Conservation (phyloP, 1,140 invertebrate genomes). For the Rhagoletis zephyria region DNA sequence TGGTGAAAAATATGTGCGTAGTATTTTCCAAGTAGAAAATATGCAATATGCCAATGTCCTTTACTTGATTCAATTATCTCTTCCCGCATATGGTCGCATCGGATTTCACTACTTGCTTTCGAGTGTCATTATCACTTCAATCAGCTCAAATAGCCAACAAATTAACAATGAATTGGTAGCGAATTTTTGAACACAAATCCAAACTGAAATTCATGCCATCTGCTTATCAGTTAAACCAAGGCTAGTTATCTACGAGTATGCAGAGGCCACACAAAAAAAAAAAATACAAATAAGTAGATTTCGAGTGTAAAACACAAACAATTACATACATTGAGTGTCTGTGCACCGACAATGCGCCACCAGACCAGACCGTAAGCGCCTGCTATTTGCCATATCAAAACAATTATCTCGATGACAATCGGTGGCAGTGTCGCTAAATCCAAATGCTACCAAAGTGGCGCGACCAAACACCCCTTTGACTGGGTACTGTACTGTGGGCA, state of each 20-base stretch:
- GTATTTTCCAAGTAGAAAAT: too few species aligned
- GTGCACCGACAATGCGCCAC: too few species aligned
- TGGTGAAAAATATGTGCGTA: too few species aligned
- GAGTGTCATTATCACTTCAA: neutral
- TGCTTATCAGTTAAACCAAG: neutral
- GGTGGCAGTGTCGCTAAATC: slow-evolving; percentile 18
- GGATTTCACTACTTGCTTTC: neutral
- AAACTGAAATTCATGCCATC: slow-evolving; percentile 4
- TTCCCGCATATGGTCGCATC: neutral
- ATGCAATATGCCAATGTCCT: too few species aligned
- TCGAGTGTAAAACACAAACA: neutral
- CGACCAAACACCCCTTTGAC: slow-evolving; percentile 20
- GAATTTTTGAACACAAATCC: neutral
- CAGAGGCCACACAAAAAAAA: neutral
- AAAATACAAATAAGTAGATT: neutral
- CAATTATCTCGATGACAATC: slow-evolving; percentile 48
- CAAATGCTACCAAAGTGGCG: neutral
- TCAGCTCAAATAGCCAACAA: too few species aligned
- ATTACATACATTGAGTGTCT: neutral
- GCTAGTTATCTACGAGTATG: neutral
- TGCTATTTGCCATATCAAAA: slow-evolving; percentile 37
- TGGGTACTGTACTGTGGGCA: neutral
- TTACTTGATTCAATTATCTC: neutral
- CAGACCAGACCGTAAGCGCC: neutral
- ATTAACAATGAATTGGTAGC: neutral